Conservation (phyloP, 2,797 vertebrate species). For the Clangula hyemalis region DNA sequence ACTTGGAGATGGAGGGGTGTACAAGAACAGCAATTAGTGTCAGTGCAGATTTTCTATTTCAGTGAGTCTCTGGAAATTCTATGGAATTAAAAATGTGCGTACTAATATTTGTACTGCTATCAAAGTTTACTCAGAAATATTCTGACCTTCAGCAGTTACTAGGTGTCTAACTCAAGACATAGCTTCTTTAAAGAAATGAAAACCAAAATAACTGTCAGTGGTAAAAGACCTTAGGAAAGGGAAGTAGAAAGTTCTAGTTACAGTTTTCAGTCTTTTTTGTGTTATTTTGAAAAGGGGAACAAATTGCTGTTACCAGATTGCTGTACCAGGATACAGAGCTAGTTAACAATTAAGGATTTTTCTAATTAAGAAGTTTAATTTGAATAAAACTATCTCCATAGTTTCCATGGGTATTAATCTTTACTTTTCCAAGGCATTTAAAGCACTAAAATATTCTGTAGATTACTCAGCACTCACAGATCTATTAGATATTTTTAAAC, state of each 20-base stretch:
- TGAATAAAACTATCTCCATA: neutral
- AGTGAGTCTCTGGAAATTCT: neutral
- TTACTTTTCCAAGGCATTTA: neutral
- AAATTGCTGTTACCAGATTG: neutral
- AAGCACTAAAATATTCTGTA: neutral
- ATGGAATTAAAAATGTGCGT: neutral
- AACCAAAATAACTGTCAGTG: neutral
- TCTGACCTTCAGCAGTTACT: neutral
- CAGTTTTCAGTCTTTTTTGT: neutral
- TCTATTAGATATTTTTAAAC: neutral
- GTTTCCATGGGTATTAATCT: neutral
- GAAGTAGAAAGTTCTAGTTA: neutral
- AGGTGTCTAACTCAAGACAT: neutral
- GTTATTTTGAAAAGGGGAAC: neutral
- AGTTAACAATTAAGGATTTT: neutral
- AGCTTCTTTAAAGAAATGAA: neutral
- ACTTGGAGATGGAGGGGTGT: neutral
- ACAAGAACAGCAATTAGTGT: neutral
- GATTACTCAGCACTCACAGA: neutral
- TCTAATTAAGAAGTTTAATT: neutral
- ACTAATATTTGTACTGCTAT: neutral
- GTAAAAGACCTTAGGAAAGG: neutral
- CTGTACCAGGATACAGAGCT: neutral
- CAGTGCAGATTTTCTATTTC: neutral
- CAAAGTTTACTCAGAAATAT: neutral